Conservation (phyloP, 2,113 vertebrate species). For the Erythrocebus patas region DNA sequence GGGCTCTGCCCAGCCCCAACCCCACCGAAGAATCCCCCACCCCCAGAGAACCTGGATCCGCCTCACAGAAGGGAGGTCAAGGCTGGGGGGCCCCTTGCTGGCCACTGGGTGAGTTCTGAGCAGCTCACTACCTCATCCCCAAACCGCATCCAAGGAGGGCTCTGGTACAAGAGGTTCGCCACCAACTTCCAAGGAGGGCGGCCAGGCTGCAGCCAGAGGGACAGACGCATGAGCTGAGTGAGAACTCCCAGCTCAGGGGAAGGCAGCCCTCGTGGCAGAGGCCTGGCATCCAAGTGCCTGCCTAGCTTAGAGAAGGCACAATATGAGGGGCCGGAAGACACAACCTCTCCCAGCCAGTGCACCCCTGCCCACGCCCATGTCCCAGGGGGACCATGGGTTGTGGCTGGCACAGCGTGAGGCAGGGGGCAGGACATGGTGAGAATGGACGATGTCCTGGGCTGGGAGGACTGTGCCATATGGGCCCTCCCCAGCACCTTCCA, state of each 20-base stretch:
- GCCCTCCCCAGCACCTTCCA: not conserved
- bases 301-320: not conserved
- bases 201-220: not conserved
- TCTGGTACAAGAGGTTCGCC: not conserved
- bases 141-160: not conserved
- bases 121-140: not conserved
- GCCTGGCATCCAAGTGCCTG: not conserved
- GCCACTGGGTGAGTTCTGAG: not conserved
- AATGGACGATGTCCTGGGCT: not conserved
- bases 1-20: not conserved
- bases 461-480: conserved; percentile 27
- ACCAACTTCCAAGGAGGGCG: not conserved
- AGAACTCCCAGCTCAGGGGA: not conserved
- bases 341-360: not conserved
- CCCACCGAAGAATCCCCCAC: not conserved
- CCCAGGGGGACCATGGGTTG: not conserved
- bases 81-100: not conserved
- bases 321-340: not conserved
- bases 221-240: fast-evolving
- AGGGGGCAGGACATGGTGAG: not conserved
- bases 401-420: not conserved
- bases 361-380: not conserved
- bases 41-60: not conserved
- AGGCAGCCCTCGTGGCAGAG: not conserved
- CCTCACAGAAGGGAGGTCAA: not conserved